Base-by-base conservation (phyloP, 2,888 invertebrate genomes). In the Polymixis lichenea region DNA sequence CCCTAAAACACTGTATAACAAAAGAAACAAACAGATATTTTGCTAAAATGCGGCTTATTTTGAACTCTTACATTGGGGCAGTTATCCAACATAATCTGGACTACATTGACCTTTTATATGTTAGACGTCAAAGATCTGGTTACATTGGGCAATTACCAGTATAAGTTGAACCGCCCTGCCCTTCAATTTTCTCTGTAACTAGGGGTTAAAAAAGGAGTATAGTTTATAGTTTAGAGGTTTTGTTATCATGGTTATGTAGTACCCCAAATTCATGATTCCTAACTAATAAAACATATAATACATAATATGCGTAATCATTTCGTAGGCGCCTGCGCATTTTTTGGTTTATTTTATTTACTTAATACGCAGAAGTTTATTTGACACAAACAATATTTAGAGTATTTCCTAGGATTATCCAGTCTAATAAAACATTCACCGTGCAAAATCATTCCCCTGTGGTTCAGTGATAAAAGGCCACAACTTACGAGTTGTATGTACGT, bases 11-110 rank as follows among this genome's bases (percentile, higher is more conserved):
- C 87, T 84, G 77, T 75, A 69, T 78, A 87, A 90, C 88, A 90
- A 92, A 88, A 87, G 53, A 86, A 89, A 90, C 90, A 91, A 91
- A 91, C 89, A 91, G 89, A 91, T 92, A 91, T 89, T 90, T 90
- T 87, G 88, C 88, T 86, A 87, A 87, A 89, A 87, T 79, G 84
- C 80, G 82, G 90, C 90, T 91, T 90, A 91, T 91, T 86, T 38
- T 89, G 78, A 87, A 83, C 80, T 82, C 15, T 62, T 64, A 84
- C 13, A 75, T 67, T 71, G 62, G 77, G 84, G 84, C 71, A 1
- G 0, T 0, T 0, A 1, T 11, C 81, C 75, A 77, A 11, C n/a
- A 28, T 67, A 71, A 65, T 49, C 61, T 73, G 61, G 22, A 6
- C 83, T 65, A 0, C 13, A 22, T 3, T 58, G 15, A 49, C 13